Percentiles rank a stretch among this genome's conserved stretches.
Evolutionary conservation across 2,888 invertebrate genomes (phyloP).

Genomic region (Erynnis tages): DNA sequence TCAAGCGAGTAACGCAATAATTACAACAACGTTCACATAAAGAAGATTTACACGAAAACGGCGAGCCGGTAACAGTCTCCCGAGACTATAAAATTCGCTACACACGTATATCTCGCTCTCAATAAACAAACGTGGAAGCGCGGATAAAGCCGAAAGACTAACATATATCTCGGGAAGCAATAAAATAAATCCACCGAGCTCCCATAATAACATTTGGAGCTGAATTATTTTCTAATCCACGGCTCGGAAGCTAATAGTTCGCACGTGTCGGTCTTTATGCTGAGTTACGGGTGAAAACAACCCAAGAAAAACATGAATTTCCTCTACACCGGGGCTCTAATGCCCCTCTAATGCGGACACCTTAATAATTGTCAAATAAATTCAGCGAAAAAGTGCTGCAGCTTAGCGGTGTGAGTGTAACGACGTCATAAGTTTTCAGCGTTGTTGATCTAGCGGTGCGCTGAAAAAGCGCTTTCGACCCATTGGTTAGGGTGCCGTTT

Average conservation of each 20-base stretch:
- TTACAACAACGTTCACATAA: constrained; percentile 64
- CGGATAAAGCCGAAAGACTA: constrained; percentile 72
- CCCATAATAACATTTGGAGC: constrained; percentile 78
- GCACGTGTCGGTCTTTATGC: constrained; percentile 73
- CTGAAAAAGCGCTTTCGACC: constrained; percentile 37
- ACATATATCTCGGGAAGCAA: constrained; percentile 70
- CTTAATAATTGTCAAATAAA: constrained; percentile 81
- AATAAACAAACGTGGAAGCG: constrained; percentile 72
- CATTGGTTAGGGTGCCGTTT: constrained; percentile 5
- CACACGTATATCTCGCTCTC: constrained; percentile 62
- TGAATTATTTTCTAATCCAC: constrained; percentile 81
- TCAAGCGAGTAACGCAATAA: constrained; percentile 76
- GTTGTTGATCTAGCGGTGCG: constrained; percentile 42
- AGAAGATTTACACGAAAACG: constrained; percentile 71
- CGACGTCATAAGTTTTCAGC: constrained; percentile 65
- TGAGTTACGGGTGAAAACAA: constrained; percentile 73
- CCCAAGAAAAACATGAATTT: constrained; percentile 79
- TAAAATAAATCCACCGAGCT: constrained; percentile 77
- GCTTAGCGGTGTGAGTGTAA: constrained; percentile 57
- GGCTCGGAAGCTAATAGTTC: constrained; percentile 77
- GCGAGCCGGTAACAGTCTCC: constrained; percentile 45
- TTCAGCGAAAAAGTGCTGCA: constrained; percentile 64
- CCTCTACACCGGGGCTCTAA: constrained; percentile 61
- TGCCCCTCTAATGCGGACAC: constrained; percentile 76
- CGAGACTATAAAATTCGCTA: constrained; percentile 64